Base-by-base conservation (phyloP, 2,797 vertebrate genomes). In the Glossophaga mutica region DNA sequence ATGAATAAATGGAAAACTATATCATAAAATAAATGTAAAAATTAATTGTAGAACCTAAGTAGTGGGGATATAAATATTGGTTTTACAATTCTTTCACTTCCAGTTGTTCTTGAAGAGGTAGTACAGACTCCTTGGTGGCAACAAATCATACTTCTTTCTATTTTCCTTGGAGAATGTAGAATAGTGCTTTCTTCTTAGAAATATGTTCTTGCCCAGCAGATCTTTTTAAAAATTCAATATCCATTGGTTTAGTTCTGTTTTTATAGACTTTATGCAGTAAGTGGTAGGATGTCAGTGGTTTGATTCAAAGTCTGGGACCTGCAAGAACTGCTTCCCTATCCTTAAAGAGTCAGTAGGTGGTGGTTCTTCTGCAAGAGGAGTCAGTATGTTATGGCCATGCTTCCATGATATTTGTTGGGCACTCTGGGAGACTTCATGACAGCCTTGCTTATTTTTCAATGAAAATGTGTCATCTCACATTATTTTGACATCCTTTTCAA, bases 401-500 rank as follows among this genome's bases (percentile, higher is more conserved):
- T 32, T 81, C 50, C 42, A 3, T 68, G 29, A 46, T 34, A 79
- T 52, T 59, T 82, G 11, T 37, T 34, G 46, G 29, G 3, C 39
- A 62, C 46, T 67, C 22, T 12, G 68, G 50, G 86, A 81, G 46
- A 44, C 26, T 81, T 74, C 22, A 37, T n/a, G 44, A 37, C 29
- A 84, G 59, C 19, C 42, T 81, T 79, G 18, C 34, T 85, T 87
- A 89, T 91, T 95, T 89, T 93, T 96, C 88, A 92, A 29, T 95
- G 52, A 97, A 96, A 97, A 93, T 46, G 9, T 6, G 84, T 46
- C 84, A 42, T 92, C 32, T 92, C 29, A 14, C 34, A 22, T 91
- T 96, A 91, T 90, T 93, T 97, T 96, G 79, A 96, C 81, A 55
- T 55, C 52, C 21, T 55, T 96, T 94, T 81, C 50, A 94, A 88